Conservation (phyloP, 2,888 invertebrate genomes). For the Gisinianus flammeolus region DNA sequence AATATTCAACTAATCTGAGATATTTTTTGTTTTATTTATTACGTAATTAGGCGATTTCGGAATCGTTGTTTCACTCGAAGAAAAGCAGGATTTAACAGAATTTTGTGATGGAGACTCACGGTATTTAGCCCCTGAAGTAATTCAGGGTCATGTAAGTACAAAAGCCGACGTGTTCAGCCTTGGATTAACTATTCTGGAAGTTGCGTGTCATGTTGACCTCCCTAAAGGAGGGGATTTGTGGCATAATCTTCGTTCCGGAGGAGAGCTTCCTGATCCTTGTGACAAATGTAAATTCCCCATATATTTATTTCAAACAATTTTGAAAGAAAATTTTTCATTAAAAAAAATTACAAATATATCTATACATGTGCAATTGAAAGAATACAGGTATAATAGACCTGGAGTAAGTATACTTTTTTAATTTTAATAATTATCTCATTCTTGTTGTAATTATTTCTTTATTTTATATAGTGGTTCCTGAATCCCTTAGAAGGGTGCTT, state of each 20-base stretch:
- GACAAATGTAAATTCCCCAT: conserved; percentile 60
- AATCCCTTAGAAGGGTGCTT: conserved; percentile 66
- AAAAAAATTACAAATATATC: no score
- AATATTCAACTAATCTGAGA: no score
- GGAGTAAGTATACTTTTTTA: background rate
- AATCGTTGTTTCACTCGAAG: conserved; percentile 70
- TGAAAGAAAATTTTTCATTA: background rate
- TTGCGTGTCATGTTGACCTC: conserved; percentile 73
- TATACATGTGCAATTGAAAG: no score
- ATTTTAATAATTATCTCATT: background rate
- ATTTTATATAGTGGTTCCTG: conserved; percentile 62
- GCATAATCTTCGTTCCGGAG: conserved; percentile 69
- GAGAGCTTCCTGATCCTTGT: conserved; percentile 65
- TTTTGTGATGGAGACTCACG: conserved; percentile 68
- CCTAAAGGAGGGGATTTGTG: conserved; percentile 73
- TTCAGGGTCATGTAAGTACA: conserved; percentile 70
- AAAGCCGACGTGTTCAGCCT: conserved; percentile 78
- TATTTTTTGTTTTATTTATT: no score
- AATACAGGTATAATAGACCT: background rate
- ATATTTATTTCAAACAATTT: background rate
- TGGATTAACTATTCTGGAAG: conserved; percentile 74
- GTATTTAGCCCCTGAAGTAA: conserved; percentile 75
- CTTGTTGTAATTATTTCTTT: background rate
- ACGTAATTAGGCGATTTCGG: conserved; percentile 84
- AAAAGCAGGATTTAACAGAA: conserved; percentile 66